Conservation (phyloP, 2,888 invertebrate species). For the Archaeoteleia sp. region DNA sequence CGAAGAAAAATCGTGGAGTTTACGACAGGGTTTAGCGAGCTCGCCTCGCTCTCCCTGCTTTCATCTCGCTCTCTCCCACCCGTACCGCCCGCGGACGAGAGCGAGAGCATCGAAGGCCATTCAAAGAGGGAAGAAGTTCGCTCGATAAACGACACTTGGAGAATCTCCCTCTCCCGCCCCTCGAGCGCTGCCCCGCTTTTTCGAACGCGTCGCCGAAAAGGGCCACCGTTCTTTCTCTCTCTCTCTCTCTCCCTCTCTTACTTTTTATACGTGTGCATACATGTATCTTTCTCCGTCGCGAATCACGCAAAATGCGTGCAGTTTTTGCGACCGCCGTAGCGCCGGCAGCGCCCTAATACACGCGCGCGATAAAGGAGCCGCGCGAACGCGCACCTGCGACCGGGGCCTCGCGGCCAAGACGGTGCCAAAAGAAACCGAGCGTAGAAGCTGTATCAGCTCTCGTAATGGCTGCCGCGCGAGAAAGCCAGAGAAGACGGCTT, state of each 20-base stretch:
- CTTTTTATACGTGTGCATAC: too few relatives aligned
- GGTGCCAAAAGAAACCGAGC: constrained; percentile 16
- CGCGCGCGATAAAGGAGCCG: constrained; percentile 2
- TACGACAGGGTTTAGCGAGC: constrained; percentile 25
- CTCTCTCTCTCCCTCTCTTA: background rate
- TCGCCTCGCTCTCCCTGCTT: constrained; percentile 4
- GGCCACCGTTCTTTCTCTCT: background rate
- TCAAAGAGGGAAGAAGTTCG: constrained; percentile 46
- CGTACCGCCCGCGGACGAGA: constrained; percentile 25
- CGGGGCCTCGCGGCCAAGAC: too few relatives aligned
- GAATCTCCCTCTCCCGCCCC: constrained; percentile 25
- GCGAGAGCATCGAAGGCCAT: constrained; percentile 32
- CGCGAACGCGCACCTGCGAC: too few relatives aligned
- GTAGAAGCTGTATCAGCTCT: too few relatives aligned
- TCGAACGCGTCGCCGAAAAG: constrained; percentile 3
- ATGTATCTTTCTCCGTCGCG: background rate
- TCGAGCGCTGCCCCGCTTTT: constrained; percentile 11
- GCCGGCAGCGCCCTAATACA: constrained; percentile 21
- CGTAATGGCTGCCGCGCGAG: constrained; percentile 8
- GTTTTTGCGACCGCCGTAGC: constrained; percentile 26
- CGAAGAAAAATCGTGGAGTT: constrained; percentile 33
- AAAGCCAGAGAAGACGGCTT: background rate
- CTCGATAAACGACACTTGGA: constrained; percentile 55
- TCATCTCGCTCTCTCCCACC: constrained; percentile 7
- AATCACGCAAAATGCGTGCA: constrained; percentile 18